Conservation (phyloP, 2,888 invertebrate species). For the Tetramorium bicarinatum region DNA sequence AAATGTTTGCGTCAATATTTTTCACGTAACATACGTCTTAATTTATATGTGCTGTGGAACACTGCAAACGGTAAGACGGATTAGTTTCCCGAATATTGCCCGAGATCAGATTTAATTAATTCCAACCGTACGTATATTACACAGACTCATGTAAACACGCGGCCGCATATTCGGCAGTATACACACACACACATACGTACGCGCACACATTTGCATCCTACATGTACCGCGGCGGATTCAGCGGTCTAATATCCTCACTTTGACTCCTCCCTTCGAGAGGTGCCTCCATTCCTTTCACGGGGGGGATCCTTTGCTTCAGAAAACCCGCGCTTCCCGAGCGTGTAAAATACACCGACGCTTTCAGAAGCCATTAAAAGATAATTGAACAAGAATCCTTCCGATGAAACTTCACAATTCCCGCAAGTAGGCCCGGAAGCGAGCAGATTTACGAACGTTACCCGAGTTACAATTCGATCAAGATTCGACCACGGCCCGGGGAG, state of each 20-base stretch:
- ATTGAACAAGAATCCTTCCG: constrained; percentile 16
- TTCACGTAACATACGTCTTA: neutral
- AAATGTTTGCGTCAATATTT: neutral
- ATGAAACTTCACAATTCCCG: neutral
- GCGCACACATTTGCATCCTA: constrained; percentile 4
- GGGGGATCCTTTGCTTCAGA: neutral
- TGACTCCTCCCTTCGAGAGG: constrained; percentile 25
- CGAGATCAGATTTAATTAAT: constrained; percentile 56
- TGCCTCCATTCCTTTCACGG: constrained; percentile 13
- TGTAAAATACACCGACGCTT: neutral
- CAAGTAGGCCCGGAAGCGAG: neutral
- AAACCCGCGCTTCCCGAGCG: constrained; percentile 8
- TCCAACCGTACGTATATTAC: constrained; percentile 50
- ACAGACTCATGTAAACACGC: constrained; percentile 44
- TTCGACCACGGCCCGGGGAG: constrained; percentile 6
- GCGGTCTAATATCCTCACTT: constrained; percentile 71
- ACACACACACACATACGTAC: neutral
- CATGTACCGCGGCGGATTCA: constrained; percentile 5
- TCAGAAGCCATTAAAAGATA: neutral
- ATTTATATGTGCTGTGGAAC: neutral
- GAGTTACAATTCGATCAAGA: constrained; percentile 44
- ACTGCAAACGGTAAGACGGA: constrained; percentile 22
- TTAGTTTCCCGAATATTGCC: constrained; percentile 48
- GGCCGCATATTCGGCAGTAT: constrained; percentile 23
- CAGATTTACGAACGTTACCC: constrained; percentile 25